Conservation (phyloP, 2,113 vertebrate species). For the Ramphastos sulfuratus region DNA sequence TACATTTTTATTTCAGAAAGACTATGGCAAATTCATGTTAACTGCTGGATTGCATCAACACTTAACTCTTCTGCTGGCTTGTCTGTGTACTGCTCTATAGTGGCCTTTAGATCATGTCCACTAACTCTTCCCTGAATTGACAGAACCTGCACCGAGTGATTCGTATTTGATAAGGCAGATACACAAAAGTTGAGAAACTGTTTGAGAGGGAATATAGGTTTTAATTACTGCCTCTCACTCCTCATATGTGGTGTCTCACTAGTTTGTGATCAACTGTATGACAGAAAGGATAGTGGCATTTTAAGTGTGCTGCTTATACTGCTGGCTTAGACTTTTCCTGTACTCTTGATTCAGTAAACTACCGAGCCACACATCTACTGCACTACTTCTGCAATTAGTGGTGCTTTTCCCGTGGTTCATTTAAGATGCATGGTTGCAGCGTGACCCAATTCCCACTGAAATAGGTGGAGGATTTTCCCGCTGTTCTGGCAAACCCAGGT, state of each 20-base stretch:
- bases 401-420: background rate
- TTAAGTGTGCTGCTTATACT: background rate
- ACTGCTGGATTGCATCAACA: background rate
- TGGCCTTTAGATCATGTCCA: background rate
- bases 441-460: slow-evolving; percentile 11
- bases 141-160: background rate
- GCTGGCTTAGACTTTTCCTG: background rate
- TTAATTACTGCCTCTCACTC: background rate
- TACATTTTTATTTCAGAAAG: background rate
- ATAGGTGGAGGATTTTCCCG: background rate
- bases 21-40: background rate
- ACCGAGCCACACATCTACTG: background rate
- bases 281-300: background rate
- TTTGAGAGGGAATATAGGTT: background rate
- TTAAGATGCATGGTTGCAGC: background rate
- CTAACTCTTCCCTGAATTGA: background rate
- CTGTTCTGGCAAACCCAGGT: background rate
- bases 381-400: background rate
- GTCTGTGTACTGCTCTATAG: background rate
- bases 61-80: background rate
- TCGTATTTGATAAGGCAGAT: background rate
- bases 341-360: background rate
- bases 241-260: background rate
- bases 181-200: background rate
- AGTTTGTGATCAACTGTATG: background rate